Evolutionary conservation across 2,888 invertebrate genomes (phyloP).

Genomic region (Matsumyia berberina): DNA sequence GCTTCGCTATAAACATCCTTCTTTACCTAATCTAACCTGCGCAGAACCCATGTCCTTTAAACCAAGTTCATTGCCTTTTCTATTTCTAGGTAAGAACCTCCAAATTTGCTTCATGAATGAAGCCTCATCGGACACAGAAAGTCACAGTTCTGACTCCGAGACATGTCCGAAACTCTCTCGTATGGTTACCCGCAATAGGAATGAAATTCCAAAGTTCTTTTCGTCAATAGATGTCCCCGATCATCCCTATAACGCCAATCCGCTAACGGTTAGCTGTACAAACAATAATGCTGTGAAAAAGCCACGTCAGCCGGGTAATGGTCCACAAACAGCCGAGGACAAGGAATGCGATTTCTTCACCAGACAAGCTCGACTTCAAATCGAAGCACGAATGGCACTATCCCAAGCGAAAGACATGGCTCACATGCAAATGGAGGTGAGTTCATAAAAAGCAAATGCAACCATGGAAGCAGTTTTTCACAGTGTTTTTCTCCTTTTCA

Average conservation of each 20-base stretch:
- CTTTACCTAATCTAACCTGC: too few relatives aligned
- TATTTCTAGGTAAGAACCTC: conserved; percentile 91
- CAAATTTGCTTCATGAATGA: conserved; percentile 99
- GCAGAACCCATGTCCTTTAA: too few relatives aligned
- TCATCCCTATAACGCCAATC: conserved; percentile 79
- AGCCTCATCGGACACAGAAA: conserved; percentile 93
- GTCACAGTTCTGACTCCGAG: conserved; percentile 90
- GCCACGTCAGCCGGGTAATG: conserved; percentile 77
- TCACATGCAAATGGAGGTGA: conserved; percentile 94
- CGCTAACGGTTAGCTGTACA: conserved; percentile 79
- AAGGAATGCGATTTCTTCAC: conserved; percentile 92
- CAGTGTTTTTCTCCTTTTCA: conserved; percentile 77
- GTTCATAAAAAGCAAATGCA: background rate
- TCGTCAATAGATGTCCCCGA: conserved; percentile 76
- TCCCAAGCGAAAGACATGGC: conserved; percentile 96
- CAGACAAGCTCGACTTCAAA: conserved; percentile 92
- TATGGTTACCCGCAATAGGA: conserved; percentile 77
- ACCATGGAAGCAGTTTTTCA: background rate
- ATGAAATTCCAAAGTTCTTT: conserved; percentile 66
- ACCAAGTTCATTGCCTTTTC: background rate
- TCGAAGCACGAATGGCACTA: conserved; percentile 94
- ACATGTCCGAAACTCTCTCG: conserved; percentile 82
- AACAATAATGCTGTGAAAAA: conserved; percentile 74
- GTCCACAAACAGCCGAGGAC: conserved; percentile 85
- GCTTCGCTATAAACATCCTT: too few relatives aligned